A percentile compares a stretch with the other conserved stretches of the same genome.
Evolutionary conservation across 2,888 invertebrate genomes (phyloP).

Genomic region (Agriopis marginaria): DNA sequence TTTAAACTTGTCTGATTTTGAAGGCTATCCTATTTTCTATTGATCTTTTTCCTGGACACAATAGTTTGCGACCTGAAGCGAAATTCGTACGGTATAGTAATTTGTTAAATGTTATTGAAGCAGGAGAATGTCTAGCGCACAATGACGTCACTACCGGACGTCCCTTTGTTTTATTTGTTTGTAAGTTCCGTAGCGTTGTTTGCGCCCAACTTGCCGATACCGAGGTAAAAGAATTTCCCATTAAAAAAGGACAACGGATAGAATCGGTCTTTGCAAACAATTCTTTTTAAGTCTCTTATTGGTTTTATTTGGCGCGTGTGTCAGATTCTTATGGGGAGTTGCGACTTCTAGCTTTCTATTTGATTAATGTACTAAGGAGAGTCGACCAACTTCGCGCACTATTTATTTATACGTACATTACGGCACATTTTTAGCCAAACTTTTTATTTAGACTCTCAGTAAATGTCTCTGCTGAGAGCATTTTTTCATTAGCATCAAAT

Average conservation of each 20-base stretch:
- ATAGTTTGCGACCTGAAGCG: slow-evolving; percentile 11
- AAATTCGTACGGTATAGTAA: slow-evolving; percentile 16
- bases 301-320: slow-evolving; percentile 73
- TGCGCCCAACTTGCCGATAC: slow-evolving; percentile 66
- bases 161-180: slow-evolving; percentile 77
- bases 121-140: slow-evolving; percentile 34
- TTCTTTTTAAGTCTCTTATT: slow-evolving; percentile 71
- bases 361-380: slow-evolving; percentile 31
- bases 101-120: slow-evolving; percentile 25
- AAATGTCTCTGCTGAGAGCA: slow-evolving; percentile 39
- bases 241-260: slow-evolving; percentile 76
- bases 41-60: slow-evolving; percentile 2
- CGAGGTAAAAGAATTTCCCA: slow-evolving; percentile 77
- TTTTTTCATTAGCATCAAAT: slow-evolving; percentile 41
- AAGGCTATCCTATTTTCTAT: neutral
- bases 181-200: slow-evolving; percentile 64
- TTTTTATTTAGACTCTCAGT: slow-evolving; percentile 32
- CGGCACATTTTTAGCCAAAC: slow-evolving; percentile 23
- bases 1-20: neutral
- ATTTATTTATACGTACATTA: neutral
- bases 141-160: slow-evolving; percentile 49
- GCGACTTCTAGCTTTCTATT: slow-evolving; percentile 34
- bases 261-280: slow-evolving; percentile 76
- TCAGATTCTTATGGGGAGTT: slow-evolving; percentile 57
- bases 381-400: slow-evolving; percentile 23